A percentile compares a stretch with the other conserved stretches of the same genome.
phyloP scores from a whole-genome alignment of 2,888 invertebrate genomes.

The Unio delphinus region DNA sequence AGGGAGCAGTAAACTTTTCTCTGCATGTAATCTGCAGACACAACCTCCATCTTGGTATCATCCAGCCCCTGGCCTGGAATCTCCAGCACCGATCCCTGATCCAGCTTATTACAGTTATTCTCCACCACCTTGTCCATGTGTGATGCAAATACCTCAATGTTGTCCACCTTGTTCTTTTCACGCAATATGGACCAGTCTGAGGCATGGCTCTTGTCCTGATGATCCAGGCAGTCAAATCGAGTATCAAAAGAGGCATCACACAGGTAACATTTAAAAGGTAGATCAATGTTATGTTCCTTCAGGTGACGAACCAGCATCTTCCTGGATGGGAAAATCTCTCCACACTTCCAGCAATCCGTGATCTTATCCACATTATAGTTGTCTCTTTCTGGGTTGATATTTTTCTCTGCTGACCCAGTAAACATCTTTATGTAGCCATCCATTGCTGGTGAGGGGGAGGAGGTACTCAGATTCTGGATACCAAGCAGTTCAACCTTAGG shows the following conservation, averaged over 20 bases:
- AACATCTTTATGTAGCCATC: slow-evolving; percentile 19
- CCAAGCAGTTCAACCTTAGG: too few species aligned
- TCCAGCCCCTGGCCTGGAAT: slow-evolving; percentile 47
- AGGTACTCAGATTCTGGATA: too few species aligned
- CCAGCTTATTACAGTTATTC: slow-evolving; percentile 49
- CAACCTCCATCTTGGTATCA: slow-evolving; percentile 47
- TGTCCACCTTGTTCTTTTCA: slow-evolving; percentile 66
- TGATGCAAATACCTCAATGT: slow-evolving; percentile 56
- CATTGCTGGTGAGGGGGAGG: neutral
- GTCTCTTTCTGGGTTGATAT: slow-evolving; percentile 66
- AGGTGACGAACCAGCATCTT: slow-evolving; percentile 65
- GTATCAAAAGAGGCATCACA: slow-evolving; percentile 90
- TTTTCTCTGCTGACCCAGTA: slow-evolving; percentile 44
- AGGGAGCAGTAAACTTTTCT: slow-evolving; percentile 79
- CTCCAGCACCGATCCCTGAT: slow-evolving; percentile 43
- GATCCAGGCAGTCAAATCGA: slow-evolving; percentile 85
- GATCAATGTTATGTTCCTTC: slow-evolving; percentile 72
- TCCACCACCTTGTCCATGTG: slow-evolving; percentile 64
- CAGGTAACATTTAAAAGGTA: slow-evolving; percentile 89
- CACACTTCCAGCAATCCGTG: slow-evolving; percentile 66
- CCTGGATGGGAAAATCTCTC: slow-evolving; percentile 54
- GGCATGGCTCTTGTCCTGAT: slow-evolving; percentile 83
- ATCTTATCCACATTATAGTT: slow-evolving; percentile 69
- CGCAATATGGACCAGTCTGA: slow-evolving; percentile 87
- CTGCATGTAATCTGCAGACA: slow-evolving; percentile 59